phyloP scores from a whole-genome alignment of 2,888 invertebrate genomes.

The Pachymerium ferrugineum region DNA sequence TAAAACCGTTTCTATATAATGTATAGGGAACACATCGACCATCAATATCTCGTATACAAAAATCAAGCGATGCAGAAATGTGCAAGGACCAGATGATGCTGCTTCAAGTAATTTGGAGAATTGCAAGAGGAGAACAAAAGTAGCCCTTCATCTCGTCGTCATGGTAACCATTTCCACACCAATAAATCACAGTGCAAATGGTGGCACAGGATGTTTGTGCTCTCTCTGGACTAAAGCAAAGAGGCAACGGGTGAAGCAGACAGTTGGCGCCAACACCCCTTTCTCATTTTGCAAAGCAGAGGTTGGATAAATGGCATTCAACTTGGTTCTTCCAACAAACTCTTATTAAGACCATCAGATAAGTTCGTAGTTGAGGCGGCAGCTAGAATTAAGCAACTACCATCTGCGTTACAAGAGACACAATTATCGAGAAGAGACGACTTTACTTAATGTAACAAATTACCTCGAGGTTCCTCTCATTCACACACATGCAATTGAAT shows the following conservation, averaged over 20 bases:
- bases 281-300: neutral
- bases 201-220: neutral
- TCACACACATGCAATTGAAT: conserved; percentile 7
- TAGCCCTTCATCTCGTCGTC: neutral
- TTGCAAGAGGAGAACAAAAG: neutral
- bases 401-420: conserved; percentile 8
- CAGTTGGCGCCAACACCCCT: conserved; percentile 9
- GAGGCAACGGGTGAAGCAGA: conserved; percentile 13
- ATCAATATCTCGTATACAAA: neutral
- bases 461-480: neutral
- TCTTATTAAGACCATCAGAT: neutral
- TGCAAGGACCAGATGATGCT: conserved; percentile 2
- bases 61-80: neutral
- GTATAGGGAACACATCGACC: too few species aligned
- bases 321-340: neutral
- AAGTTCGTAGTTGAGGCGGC: neutral
- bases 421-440: neutral
- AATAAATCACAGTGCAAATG: conserved; percentile 5
- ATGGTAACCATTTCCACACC: neutral
- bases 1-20: neutral
- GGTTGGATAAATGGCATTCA: neutral
- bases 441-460: neutral
- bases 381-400: neutral
- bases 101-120: neutral
- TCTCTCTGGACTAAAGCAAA: conserved; percentile 9